Percentiles rank a stretch among this genome's conserved stretches.
phyloP scores from a whole-genome alignment of 2,888 invertebrate species.

The Orthosia cruda region DNA sequence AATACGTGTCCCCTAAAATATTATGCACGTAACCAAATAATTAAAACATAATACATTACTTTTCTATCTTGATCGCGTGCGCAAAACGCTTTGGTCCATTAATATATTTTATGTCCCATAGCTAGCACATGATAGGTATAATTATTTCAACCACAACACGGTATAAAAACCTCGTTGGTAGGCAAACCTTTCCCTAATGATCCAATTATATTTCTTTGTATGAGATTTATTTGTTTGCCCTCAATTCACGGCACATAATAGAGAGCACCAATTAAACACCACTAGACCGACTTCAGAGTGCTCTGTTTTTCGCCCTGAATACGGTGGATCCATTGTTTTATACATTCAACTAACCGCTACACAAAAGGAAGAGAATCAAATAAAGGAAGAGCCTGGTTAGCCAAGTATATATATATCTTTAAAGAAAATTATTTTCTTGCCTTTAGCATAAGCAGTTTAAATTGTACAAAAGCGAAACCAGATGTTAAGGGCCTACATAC shows the following conservation, averaged over 20 bases:
- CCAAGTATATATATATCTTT: background rate
- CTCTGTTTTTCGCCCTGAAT: conserved; percentile 17
- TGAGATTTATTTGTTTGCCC: conserved; percentile 39
- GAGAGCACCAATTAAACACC: conserved; percentile 12
- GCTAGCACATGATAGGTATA: background rate
- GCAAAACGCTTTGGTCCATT: conserved; percentile 31
- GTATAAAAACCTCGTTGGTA: conserved; percentile 13
- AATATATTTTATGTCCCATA: conserved; percentile 26
- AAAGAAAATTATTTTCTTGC: background rate
- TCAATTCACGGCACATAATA: conserved; percentile 44
- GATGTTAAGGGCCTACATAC: too few relatives aligned
- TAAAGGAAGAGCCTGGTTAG: background rate
- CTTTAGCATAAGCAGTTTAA: background rate
- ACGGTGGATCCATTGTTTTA: conserved; percentile 29
- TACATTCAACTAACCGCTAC: background rate
- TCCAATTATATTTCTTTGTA: conserved; percentile 52
- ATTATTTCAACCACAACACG: conserved; percentile 23
- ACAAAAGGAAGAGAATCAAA: background rate
- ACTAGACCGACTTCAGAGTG: conserved; percentile 24
- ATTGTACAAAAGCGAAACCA: background rate
- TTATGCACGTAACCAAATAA: conserved; percentile 14
- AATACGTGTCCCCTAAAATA: background rate
- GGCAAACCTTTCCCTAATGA: conserved; percentile 42
- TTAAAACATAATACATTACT: conserved; percentile 24
- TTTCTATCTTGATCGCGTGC: conserved; percentile 41